A percentile compares a stretch with the other conserved stretches of the same genome.
phyloP scores from a whole-genome alignment of 2,888 invertebrate species.

The Caenorhabditis sp. region DNA sequence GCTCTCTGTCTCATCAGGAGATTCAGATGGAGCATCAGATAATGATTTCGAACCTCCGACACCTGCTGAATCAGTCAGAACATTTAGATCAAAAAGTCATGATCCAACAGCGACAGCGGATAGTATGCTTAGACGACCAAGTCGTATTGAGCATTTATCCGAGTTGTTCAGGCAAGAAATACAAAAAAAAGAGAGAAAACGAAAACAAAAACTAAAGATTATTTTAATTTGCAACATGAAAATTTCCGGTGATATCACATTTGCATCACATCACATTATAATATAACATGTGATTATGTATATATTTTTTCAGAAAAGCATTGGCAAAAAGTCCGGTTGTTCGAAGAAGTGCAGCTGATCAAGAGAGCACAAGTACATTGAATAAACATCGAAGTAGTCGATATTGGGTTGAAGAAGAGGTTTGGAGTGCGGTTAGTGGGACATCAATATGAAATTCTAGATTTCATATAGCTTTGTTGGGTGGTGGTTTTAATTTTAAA shows the following conservation, averaged over 20 bases:
- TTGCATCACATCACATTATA: not conserved
- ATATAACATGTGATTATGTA: not conserved
- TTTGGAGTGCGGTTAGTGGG: slow-evolving; percentile 18
- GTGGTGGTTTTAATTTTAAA: no score
- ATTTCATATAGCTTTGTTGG: no score
- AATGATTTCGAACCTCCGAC: slow-evolving; percentile 64
- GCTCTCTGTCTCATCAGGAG: slow-evolving; percentile 64
- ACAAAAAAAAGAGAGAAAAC: no score
- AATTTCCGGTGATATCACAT: not conserved
- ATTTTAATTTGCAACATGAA: no score
- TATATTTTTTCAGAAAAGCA: slow-evolving; percentile 66
- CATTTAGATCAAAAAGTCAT: slow-evolving; percentile 64
- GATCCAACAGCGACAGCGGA: slow-evolving; percentile 65
- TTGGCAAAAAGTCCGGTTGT: slow-evolving; percentile 70
- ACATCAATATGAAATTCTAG: not conserved
- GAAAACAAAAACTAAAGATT: no score
- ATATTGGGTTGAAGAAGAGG: slow-evolving; percentile 69
- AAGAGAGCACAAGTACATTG: slow-evolving; percentile 57
- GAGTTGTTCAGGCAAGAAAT: slow-evolving; percentile 65
- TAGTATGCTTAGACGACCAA: slow-evolving; percentile 61
- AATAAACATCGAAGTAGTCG: slow-evolving; percentile 68
- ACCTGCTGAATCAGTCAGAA: slow-evolving; percentile 67
- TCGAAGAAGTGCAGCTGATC: slow-evolving; percentile 67
- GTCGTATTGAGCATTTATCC: slow-evolving; percentile 67
- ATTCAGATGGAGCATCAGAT: slow-evolving; percentile 60